phyloP scores from a whole-genome alignment of 2,113 vertebrate species.

The Zingel zingel region DNA sequence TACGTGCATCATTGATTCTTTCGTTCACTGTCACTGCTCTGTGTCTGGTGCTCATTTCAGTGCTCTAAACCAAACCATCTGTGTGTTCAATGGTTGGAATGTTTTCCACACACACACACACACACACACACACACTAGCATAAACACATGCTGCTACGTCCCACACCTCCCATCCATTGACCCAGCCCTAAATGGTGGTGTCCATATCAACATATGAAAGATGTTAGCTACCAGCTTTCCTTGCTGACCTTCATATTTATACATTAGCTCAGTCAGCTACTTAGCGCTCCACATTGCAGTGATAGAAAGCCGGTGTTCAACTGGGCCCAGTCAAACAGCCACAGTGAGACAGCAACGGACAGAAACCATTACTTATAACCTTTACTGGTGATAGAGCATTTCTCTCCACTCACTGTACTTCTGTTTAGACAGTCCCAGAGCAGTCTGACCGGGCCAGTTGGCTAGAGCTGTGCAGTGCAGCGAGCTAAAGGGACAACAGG shows the following conservation, averaged over 20 bases:
- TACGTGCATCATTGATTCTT: constrained; percentile 64
- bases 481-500: constrained; percentile 62
- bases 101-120: constrained; percentile 51
- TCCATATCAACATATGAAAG: constrained; percentile 77
- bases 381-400: constrained; percentile 42
- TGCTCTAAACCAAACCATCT: constrained; percentile 81
- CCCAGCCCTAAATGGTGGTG: constrained; percentile 72
- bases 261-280: constrained; percentile 49
- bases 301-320: constrained; percentile 31
- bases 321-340: constrained; percentile 44
- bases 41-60: constrained; percentile 81
- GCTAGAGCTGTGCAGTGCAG: constrained; percentile 43
- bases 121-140: constrained; percentile 25
- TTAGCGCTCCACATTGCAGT: constrained; percentile 5
- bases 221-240: constrained; percentile 73
- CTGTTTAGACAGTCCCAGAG: constrained; percentile 42
- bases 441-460: constrained; percentile 51
- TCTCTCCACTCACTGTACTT: not conserved
- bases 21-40: constrained; percentile 77
- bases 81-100: constrained; percentile 74
- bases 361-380: constrained; percentile 25
- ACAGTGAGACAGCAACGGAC: constrained; percentile 13
- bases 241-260: constrained; percentile 54
- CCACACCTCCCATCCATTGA: constrained; percentile 72
- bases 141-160: constrained; percentile 42